These are phyloP conservation scores for Diaperis boleti DNA, from an alignment of 2,888 invertebrate species.

Conservation along the genomic window DNA sequence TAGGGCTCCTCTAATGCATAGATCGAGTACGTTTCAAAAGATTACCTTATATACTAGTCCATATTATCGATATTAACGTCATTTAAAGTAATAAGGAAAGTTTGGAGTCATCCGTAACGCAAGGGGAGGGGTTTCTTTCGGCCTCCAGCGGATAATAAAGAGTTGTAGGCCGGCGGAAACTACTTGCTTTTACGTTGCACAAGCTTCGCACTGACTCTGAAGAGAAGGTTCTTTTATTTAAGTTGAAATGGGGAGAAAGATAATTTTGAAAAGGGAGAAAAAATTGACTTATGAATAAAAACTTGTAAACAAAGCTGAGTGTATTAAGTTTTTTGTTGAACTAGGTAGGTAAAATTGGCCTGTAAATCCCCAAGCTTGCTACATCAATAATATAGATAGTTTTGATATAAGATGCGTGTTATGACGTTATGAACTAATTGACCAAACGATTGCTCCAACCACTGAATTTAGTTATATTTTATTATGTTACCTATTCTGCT, in stretches of 20 bases:
- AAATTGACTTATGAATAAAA: no score
- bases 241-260: background rate
- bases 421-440: no score
- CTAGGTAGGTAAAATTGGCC: no score
- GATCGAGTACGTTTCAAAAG: slow-evolving; percentile 5
- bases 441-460: no score
- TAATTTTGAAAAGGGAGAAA: no score
- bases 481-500: no score
- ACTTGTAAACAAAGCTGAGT: background rate
- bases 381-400: no score
- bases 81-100: slow-evolving; percentile 12
- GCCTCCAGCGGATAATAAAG: slow-evolving; percentile 84
- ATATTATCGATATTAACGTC: slow-evolving; percentile 17
- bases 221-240: background rate
- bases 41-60: background rate
- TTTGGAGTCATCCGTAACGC: slow-evolving; percentile 52
- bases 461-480: no score
- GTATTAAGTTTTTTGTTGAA: no score
- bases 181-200: slow-evolving; percentile 76
- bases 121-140: slow-evolving; percentile 91
- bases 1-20: slow-evolving; percentile 8
- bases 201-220: slow-evolving; percentile 21
- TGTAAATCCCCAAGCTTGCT: no score
- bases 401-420: no score
- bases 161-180: slow-evolving; percentile 96